Percentiles rank a stretch among this genome's conserved stretches.
Conservation (phyloP, 2,113 vertebrate species). For the Anhinga anhinga region DNA sequence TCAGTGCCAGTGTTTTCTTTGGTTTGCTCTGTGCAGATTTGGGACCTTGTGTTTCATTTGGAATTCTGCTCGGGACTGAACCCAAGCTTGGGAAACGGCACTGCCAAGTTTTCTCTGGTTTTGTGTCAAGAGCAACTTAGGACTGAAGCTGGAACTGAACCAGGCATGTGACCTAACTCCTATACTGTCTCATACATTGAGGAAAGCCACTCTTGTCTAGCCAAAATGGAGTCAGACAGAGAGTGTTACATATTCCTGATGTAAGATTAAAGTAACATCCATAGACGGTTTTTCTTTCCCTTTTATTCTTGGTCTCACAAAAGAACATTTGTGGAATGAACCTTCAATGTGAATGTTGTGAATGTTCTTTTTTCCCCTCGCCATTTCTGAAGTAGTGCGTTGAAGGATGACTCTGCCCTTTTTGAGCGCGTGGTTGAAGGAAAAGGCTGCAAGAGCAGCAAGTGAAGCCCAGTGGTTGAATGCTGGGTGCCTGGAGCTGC, state of each 20-base stretch:
- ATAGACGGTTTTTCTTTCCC: not conserved
- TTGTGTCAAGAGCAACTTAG: conserved; percentile 50
- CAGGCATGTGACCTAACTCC: conserved; percentile 16
- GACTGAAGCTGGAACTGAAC: conserved; percentile 40
- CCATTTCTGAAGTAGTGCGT: not conserved
- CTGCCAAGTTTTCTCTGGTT: conserved; percentile 61
- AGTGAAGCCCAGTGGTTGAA: not conserved
- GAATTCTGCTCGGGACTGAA: conserved; percentile 18
- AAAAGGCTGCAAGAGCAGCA: not conserved
- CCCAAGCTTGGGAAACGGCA: not conserved
- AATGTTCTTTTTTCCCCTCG: not conserved
- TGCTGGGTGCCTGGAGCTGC: not conserved
- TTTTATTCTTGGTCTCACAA: not conserved
- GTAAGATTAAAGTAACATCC: not conserved
- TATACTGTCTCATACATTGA: not conserved
- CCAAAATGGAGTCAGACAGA: conserved; percentile 17
- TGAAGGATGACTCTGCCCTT: not conserved
- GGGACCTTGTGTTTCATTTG: conserved; percentile 50
- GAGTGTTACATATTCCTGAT: not conserved
- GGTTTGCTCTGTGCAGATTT: conserved; percentile 16
- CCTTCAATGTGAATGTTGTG: not conserved
- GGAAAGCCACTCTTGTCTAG: not conserved
- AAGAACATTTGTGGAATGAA: not conserved
- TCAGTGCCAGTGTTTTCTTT: not conserved
- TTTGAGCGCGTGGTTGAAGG: not conserved